Conservation (phyloP, 2,888 invertebrate genomes). For the Clepsis dumicolana region DNA sequence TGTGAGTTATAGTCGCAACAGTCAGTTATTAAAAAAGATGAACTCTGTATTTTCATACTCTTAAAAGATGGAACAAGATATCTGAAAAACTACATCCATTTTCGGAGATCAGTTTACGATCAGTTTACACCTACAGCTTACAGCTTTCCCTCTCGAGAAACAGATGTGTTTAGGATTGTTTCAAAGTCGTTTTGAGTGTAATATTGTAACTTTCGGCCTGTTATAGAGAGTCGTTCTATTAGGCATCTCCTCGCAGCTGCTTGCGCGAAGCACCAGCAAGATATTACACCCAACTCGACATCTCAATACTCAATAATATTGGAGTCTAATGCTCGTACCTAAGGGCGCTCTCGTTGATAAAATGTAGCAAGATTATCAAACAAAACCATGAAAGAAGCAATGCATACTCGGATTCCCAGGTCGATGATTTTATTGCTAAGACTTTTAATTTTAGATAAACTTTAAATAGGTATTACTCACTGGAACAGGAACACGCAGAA, state of each 20-base stretch:
- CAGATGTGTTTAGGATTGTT: background rate
- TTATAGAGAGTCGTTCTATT: background rate
- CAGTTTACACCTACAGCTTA: background rate
- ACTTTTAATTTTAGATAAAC: background rate
- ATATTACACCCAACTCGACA: background rate
- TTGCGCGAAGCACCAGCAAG: background rate
- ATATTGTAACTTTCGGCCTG: background rate
- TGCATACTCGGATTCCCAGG: no score
- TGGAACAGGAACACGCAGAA: no score
- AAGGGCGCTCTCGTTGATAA: no score
- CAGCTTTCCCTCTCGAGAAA: no score
- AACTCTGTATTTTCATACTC: conserved; percentile 17
- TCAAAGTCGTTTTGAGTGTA: background rate
- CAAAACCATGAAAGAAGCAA: no score
- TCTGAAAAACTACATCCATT: background rate
- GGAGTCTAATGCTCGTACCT: no score
- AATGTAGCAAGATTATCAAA: no score
- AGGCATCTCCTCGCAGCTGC: background rate
- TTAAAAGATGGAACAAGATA: background rate
- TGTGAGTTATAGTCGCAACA: conserved; percentile 33
- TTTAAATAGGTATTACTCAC: no score
- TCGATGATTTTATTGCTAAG: background rate
- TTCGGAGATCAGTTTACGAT: background rate
- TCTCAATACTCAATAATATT: background rate
- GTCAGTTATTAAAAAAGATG: conserved; percentile 33